phyloP scores from a whole-genome alignment of 2,888 invertebrate species.

The Dryocosmus kuriphilus region DNA sequence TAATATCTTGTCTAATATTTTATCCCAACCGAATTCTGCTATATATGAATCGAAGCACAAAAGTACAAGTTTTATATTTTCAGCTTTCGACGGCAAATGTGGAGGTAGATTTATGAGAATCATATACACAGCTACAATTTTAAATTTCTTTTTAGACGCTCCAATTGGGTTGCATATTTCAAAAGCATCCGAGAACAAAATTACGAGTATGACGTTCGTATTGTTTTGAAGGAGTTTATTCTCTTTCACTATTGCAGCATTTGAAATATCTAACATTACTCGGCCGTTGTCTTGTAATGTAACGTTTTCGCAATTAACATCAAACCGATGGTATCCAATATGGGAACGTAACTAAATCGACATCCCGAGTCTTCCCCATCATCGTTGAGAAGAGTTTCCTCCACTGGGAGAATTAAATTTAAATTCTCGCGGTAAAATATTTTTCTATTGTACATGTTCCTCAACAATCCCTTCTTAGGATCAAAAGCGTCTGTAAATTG shows the following conservation, averaged over 20 bases:
- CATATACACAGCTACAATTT: too few species aligned
- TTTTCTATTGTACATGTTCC: too few species aligned
- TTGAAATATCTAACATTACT: conserved; percentile 49
- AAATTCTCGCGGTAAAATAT: too few species aligned
- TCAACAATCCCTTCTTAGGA: too few species aligned
- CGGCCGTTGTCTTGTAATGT: background rate
- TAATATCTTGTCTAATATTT: conserved; percentile 52
- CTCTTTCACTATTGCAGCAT: conserved; percentile 50
- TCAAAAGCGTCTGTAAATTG: background rate
- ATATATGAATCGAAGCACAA: background rate
- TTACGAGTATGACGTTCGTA: conserved; percentile 43
- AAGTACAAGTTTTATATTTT: conserved; percentile 45
- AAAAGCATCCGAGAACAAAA: conserved; percentile 57
- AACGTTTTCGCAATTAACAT: conserved; percentile 4
- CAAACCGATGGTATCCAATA: conserved; percentile 37
- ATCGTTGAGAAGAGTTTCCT: too few species aligned
- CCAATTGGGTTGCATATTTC: conserved; percentile 52
- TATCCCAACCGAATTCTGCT: background rate
- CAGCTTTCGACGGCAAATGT: conserved; percentile 43
- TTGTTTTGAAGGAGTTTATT: conserved; percentile 48
- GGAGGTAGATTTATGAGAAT: conserved; percentile 51
- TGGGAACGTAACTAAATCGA: conserved; percentile 45
- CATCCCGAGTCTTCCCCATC: too few species aligned
- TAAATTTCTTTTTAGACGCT: conserved; percentile 49
- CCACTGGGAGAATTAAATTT: too few species aligned